Evolutionary conservation across 2,888 invertebrate species (phyloP).

Genomic region (Helleia helle): DNA sequence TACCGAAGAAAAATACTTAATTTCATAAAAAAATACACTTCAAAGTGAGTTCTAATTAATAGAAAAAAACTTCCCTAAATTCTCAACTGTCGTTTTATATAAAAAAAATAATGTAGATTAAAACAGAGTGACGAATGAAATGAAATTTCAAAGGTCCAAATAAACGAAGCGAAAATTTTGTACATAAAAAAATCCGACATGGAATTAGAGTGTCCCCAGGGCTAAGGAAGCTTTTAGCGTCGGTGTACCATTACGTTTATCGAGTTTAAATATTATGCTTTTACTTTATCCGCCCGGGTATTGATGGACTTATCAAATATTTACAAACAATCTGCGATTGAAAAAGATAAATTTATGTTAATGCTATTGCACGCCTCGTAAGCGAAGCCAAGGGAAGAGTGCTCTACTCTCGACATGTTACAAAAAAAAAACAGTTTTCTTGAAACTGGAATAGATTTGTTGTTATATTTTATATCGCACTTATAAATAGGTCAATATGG

Average conservation of each 20-base stretch:
- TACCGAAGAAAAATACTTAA: no score
- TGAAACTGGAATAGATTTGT: no score
- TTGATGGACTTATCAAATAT: conserved; percentile 9
- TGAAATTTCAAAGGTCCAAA: not conserved
- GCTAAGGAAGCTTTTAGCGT: conserved; percentile 19
- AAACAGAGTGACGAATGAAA: conserved; percentile 2
- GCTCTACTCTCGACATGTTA: no score
- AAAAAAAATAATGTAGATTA: conserved; percentile 1
- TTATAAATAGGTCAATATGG: no score
- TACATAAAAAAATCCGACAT: conserved; percentile 14
- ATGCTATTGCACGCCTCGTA: not conserved
- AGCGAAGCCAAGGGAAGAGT: no score
- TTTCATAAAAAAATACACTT: no score
- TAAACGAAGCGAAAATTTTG: not conserved
- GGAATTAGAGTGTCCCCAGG: conserved; percentile 14
- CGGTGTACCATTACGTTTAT: conserved; percentile 17
- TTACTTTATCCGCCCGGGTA: conserved; percentile 11
- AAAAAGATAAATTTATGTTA: not conserved
- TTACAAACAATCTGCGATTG: not conserved
- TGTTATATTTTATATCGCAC: no score
- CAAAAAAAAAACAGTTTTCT: no score
- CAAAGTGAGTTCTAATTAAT: no score
- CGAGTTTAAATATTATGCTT: conserved; percentile 17
- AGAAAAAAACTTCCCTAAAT: conserved; percentile 2
- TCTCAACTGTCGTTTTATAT: not conserved